phyloP scores from a whole-genome alignment of 1,140 invertebrate species.

The Tetragonula clypearis region DNA sequence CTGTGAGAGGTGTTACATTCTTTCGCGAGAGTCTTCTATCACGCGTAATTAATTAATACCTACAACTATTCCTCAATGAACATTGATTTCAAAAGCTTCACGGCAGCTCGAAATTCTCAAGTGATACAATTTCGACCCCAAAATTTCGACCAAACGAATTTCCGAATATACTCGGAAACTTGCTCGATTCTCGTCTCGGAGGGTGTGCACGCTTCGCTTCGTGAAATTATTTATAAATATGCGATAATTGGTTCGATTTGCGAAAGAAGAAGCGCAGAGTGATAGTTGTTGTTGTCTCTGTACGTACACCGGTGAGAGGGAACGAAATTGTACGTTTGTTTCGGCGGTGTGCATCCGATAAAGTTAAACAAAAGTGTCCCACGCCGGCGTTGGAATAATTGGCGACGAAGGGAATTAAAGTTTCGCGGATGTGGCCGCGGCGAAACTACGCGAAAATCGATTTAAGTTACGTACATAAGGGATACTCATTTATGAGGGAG shows the following conservation, averaged over 20 bases:
- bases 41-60: neutral
- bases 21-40: neutral
- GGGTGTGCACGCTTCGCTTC: no score
- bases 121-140: no score
- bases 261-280: neutral
- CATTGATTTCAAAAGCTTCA: neutral
- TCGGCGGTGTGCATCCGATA: no score
- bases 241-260: neutral
- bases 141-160: no score
- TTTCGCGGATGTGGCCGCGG: slow-evolving; percentile 22
- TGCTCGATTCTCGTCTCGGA: no score
- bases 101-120: no score
- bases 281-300: no score
- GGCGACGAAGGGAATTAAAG: slow-evolving; percentile 51
- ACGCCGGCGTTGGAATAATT: slow-evolving; percentile 49
- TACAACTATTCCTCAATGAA: neutral
- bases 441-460: slow-evolving; percentile 54
- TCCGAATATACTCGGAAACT: no score
- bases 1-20: no score
- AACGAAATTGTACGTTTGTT: no score
- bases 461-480: slow-evolving; percentile 53
- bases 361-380: slow-evolving; percentile 41
- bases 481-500: slow-evolving; percentile 52
- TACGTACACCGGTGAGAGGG: no score
- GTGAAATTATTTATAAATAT: neutral